Conservation (phyloP, 2,113 vertebrate genomes). For the Mellivora capensis region DNA sequence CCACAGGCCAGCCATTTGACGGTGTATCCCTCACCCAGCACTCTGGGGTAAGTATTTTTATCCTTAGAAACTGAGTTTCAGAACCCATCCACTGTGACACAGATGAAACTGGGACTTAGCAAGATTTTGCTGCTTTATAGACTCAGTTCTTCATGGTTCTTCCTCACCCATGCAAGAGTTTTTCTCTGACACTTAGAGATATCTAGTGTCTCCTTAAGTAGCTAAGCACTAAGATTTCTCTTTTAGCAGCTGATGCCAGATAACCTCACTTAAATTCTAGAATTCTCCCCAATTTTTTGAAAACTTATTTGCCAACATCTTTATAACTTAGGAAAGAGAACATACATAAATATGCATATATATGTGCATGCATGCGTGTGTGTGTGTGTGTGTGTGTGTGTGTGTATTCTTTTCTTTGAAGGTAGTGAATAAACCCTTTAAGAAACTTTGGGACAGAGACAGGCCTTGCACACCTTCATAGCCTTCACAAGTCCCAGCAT, state of each 20-base stretch:
- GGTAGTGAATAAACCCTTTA: not conserved
- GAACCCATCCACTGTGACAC: not conserved
- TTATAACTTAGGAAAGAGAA: not conserved
- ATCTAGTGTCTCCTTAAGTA: not conserved
- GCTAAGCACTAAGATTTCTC: not conserved
- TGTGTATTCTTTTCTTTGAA: not conserved
- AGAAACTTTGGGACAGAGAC: not conserved
- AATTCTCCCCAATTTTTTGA: not conserved
- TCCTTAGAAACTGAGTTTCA: not conserved
- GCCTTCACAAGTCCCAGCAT: not conserved
- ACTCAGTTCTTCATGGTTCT: not conserved
- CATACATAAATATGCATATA: not conserved
- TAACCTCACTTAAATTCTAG: not conserved
- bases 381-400: not conserved
- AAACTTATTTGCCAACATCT: not conserved
- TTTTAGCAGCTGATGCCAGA: not conserved
- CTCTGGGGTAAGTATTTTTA: not conserved
- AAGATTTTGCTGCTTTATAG: not conserved
- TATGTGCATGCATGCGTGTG: not conserved
- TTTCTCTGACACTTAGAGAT: not conserved
- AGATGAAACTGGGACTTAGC: not conserved
- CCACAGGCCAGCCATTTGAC: not conserved
- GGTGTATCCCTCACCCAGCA: fast-evolving
- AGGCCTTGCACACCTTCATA: not conserved
- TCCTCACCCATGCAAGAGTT: not conserved